Evolutionary conservation across 2,113 vertebrate species (phyloP).

Genomic region (Melanerpes formicivorus): DNA sequence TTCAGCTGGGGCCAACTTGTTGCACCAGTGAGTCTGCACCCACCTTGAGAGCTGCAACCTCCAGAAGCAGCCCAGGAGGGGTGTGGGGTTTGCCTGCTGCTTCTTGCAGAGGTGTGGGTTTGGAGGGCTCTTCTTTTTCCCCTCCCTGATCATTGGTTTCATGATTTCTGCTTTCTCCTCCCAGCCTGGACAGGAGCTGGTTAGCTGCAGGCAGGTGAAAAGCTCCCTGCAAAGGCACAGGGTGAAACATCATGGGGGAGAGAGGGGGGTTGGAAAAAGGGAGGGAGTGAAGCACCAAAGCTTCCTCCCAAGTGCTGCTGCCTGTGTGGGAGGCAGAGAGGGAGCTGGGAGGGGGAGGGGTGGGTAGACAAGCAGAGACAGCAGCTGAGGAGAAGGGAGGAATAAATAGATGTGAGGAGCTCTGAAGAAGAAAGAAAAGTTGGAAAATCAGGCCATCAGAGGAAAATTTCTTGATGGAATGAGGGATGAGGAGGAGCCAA

Average conservation of each 20-base stretch:
- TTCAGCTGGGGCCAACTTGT: background rate
- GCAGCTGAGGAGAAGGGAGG: background rate
- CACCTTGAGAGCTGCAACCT: background rate
- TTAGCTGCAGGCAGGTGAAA: background rate
- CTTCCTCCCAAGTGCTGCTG: background rate
- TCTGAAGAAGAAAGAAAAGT: background rate
- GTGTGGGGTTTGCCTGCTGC: background rate
- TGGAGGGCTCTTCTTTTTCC: background rate
- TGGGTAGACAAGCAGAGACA: background rate
- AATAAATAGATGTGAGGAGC: slow-evolving; percentile 5
- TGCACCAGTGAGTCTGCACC: background rate
- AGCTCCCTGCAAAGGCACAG: background rate
- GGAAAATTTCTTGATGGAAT: background rate
- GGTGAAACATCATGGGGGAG: background rate
- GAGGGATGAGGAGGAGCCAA: background rate
- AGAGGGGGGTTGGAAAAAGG: background rate
- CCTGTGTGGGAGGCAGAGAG: slow-evolving; percentile 11
- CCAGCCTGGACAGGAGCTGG: background rate
- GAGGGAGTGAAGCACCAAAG: background rate
- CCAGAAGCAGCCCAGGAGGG: background rate
- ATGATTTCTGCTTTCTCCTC: background rate
- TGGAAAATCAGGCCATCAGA: background rate
- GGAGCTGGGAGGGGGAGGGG: background rate
- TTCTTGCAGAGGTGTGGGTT: background rate
- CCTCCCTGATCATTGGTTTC: background rate